Evolutionary conservation across 2,888 invertebrate species (phyloP).

Genomic region (Cerastis rubricosa): DNA sequence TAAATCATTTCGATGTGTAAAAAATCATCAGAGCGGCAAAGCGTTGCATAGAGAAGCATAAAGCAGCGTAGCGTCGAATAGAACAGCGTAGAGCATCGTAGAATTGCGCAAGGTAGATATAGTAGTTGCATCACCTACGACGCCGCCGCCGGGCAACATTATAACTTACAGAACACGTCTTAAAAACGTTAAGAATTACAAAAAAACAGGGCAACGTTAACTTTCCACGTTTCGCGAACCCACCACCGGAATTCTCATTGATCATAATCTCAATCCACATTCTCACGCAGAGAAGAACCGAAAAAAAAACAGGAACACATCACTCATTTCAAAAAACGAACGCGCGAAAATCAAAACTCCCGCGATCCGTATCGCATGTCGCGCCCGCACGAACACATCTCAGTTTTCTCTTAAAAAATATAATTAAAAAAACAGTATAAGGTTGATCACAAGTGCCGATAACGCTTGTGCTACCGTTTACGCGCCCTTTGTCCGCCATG

Average conservation of each 20-base stretch:
- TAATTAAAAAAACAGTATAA: constrained; percentile 82
- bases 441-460: constrained; percentile 89
- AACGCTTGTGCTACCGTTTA: constrained; percentile 88
- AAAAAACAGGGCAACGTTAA: neutral
- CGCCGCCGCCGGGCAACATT: neutral
- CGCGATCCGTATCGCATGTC: constrained; percentile 82
- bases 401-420: constrained; percentile 78
- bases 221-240: neutral
- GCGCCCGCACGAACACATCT: constrained; percentile 80
- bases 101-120: neutral
- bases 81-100: neutral
- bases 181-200: neutral
- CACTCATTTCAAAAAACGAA: constrained; percentile 76
- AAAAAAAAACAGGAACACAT: constrained; percentile 75
- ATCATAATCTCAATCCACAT: constrained; percentile 32
- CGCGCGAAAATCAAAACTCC: constrained; percentile 77
- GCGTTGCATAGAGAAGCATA: neutral
- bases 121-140: neutral
- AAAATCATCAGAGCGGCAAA: neutral
- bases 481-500: constrained; percentile 86
- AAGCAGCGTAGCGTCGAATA: neutral
- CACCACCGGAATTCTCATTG: neutral
- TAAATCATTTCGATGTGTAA: neutral
- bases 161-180: neutral
- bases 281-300: constrained; percentile 49